These are phyloP conservation scores for Megalurothrips usitatus DNA, from an alignment of 2,888 invertebrate genomes.

Conservation along the genomic window DNA sequence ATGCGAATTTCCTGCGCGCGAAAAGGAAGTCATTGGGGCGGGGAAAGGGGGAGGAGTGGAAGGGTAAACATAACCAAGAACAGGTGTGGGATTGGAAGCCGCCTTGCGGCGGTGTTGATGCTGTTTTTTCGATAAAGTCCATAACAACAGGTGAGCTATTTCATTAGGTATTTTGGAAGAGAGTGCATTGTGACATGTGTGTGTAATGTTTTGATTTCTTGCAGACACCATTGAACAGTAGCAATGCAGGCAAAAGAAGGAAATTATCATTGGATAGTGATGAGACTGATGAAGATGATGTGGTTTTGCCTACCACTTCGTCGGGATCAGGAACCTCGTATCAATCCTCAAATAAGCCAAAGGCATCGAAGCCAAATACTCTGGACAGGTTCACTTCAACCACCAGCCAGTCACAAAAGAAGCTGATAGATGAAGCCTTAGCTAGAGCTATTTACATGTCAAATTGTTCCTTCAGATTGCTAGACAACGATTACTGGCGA, in stretches of 20 bases:
- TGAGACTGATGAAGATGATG: not conserved
- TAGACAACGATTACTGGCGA: not conserved
- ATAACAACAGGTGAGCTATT: too few relatives aligned
- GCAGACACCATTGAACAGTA: not conserved
- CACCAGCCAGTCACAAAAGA: not conserved
- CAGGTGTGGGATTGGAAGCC: too few relatives aligned
- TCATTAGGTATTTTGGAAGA: not conserved
- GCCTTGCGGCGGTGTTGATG: too few relatives aligned
- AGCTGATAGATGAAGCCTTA: not conserved
- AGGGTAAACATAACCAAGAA: too few relatives aligned
- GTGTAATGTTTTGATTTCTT: not conserved
- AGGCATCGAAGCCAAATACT: not conserved
- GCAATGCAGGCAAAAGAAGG: not conserved
- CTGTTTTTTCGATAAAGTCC: too few relatives aligned
- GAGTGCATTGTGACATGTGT: not conserved
- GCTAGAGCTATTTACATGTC: not conserved
- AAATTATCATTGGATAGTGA: too few relatives aligned
- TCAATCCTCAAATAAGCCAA: not conserved
- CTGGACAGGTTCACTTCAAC: not conserved
- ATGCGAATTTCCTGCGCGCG: too few relatives aligned
- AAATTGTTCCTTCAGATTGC: not conserved
- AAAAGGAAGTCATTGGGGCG: too few relatives aligned
- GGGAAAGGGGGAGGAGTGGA: too few relatives aligned
- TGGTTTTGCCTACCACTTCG: not conserved
- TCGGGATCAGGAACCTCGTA: fast-evolving